Evolutionary conservation across 2,888 invertebrate species (phyloP), one percentile per base, ranked within the genome.

Genomic region (Archips crataeganus): DNA sequence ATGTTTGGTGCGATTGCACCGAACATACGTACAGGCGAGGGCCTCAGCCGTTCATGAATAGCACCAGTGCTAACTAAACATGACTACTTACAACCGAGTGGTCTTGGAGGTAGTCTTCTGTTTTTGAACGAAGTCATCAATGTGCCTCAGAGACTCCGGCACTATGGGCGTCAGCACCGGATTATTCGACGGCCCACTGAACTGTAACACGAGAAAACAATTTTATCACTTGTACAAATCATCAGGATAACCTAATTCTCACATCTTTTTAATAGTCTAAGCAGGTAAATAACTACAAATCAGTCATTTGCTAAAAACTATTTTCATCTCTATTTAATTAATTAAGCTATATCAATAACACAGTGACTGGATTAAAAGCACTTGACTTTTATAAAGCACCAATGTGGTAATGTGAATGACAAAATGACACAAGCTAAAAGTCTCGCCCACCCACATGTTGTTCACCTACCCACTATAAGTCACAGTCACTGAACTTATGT

Each of bases 121-220:
- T 64, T 78, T 89, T 69, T 89, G 90, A 0, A 94, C 93, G 84
- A 91, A 87, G n/a, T 89, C 80, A 76, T 94, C 93, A 76, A 94
- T 93, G 74, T 94, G 94, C 77, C 90, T 89, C 60, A 92, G 77
- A 8, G 85, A 76, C 2, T 93, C 89, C 0, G 91, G 86, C 1
- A 93, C 91, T 74, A 93, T 93, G 32, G 92, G 81, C 2, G 89
- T 92, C 23, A 94, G 78, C 4, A 83, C 77, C 1, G 94, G 93
- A 73, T 94, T 93, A 10, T 67, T 57, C 0, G 80, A 39, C 0
- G 77, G 65, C 0, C 91, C 93, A 45, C 85, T 82, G 34, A 94
- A 86, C 94, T 94, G 79, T 1, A 63, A 45, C 47, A 63, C 45
- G 13, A 36, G 5, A 59, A 34, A 59, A 60, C 60, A 60, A 4